phyloP scores from a whole-genome alignment of 1,140 invertebrate species.

The Bombus affinis region DNA sequence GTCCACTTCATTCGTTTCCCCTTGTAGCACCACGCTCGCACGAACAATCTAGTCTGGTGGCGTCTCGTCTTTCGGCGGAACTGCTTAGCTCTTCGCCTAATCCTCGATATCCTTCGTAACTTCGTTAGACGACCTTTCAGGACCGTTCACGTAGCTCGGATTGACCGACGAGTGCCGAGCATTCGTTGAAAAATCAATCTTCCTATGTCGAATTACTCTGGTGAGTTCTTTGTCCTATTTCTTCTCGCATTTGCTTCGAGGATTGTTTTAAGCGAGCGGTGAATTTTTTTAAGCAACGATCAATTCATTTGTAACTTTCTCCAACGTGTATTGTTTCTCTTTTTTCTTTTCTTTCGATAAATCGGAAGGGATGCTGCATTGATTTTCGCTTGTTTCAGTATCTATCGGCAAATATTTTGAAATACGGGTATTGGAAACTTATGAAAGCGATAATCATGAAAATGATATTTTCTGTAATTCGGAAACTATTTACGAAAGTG shows the following conservation, averaged over 20 bases:
- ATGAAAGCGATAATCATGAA: no score
- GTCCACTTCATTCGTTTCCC: conserved; percentile 69
- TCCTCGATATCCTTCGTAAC: conserved; percentile 63
- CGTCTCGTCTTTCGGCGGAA: conserved; percentile 67
- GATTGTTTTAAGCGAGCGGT: neutral
- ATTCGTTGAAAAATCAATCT: conserved; percentile 61
- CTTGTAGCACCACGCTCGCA: conserved; percentile 42
- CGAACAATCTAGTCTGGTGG: conserved; percentile 62
- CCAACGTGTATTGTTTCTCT: no score
- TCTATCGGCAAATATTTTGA: no score
- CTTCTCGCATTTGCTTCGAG: neutral
- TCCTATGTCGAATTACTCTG: neutral
- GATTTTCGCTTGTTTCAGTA: no score
- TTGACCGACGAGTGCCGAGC: conserved; percentile 16
- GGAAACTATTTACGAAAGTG: neutral
- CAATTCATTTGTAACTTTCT: no score
- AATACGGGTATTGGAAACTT: no score
- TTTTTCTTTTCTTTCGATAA: no score
- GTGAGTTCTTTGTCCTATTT: no score
- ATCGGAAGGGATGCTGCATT: no score
- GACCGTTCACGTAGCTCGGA: conserved; percentile 38
- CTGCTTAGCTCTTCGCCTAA: conserved; percentile 68
- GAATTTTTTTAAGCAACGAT: neutral
- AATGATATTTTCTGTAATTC: neutral
- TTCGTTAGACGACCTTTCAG: conserved; percentile 62